phyloP scores from a whole-genome alignment of 2,888 invertebrate genomes.

The Leptopterna dolabrata region DNA sequence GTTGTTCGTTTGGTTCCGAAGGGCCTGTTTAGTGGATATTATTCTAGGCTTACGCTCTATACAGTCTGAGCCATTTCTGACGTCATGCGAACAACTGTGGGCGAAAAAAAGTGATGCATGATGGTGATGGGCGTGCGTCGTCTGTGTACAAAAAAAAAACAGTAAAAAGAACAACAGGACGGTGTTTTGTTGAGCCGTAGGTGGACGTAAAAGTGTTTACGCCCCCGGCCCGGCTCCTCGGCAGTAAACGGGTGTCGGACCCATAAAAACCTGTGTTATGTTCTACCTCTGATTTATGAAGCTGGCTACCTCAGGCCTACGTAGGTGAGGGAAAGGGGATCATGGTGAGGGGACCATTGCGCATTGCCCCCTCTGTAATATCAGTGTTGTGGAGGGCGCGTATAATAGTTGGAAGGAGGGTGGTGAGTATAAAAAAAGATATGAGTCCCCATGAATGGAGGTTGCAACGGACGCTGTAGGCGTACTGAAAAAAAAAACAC shows the following conservation, averaged over 20 bases:
- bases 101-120: too few relatives aligned
- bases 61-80: too few relatives aligned
- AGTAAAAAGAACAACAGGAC: not conserved
- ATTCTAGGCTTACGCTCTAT: too few relatives aligned
- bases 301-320: not conserved
- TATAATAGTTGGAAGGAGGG: not conserved
- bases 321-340: not conserved
- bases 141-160: not conserved
- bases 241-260: not conserved
- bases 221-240: not conserved
- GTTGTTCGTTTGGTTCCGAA: too few relatives aligned
- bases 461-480: too few relatives aligned
- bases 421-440: not conserved
- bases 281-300: not conserved
- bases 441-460: not conserved
- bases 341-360: not conserved
- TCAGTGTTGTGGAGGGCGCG: not conserved
- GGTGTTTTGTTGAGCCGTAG: not conserved
- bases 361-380: not conserved
- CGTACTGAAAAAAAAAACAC: too few relatives aligned
- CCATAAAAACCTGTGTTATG: not conserved
- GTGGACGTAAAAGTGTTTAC: slow-evolving; percentile 2
- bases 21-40: too few relatives aligned
- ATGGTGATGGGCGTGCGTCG: not conserved
- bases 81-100: too few relatives aligned